Evolutionary conservation across 2,888 invertebrate species (phyloP).

Genomic region (Oscheius sp.): DNA sequence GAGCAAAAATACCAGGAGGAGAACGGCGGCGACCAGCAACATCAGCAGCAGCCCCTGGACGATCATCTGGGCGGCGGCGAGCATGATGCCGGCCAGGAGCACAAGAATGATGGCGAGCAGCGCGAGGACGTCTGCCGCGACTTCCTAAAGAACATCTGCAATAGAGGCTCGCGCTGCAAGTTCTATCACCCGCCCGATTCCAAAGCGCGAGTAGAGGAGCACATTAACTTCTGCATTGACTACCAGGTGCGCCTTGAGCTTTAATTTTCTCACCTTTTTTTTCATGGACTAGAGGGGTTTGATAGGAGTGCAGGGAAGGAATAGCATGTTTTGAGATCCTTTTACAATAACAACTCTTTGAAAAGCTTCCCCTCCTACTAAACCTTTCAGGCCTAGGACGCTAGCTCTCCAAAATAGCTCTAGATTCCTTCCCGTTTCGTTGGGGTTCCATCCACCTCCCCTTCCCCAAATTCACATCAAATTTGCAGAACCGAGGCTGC

Average conservation of each 20-base stretch:
- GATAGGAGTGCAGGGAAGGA: too few species aligned
- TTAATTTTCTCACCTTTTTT: too few species aligned
- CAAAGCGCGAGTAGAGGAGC: slow-evolving; percentile 68
- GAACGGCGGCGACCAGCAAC: background rate
- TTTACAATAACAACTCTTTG: too few species aligned
- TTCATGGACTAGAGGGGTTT: too few species aligned
- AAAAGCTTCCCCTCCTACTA: too few species aligned
- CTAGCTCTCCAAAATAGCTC: too few species aligned
- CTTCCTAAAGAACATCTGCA: slow-evolving; percentile 79
- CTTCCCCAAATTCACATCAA: background rate
- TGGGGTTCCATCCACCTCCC: too few species aligned
- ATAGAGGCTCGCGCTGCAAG: slow-evolving; percentile 79
- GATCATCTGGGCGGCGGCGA: background rate
- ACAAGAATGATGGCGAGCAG: background rate
- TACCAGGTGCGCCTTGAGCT: slow-evolving; percentile 76
- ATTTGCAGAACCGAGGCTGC: slow-evolving; percentile 80
- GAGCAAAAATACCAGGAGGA: slow-evolving; percentile 9
- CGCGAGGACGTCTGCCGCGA: slow-evolving; percentile 78
- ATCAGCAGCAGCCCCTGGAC: background rate
- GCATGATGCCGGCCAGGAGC: background rate
- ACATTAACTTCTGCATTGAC: slow-evolving; percentile 78
- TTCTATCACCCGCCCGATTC: slow-evolving; percentile 76
- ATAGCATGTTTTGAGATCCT: too few species aligned
- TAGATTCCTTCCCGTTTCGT: too few species aligned
- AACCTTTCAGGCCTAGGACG: too few species aligned